Evolutionary conservation across 2,113 vertebrate genomes (phyloP).

Genomic region (Clarias batrachus): DNA sequence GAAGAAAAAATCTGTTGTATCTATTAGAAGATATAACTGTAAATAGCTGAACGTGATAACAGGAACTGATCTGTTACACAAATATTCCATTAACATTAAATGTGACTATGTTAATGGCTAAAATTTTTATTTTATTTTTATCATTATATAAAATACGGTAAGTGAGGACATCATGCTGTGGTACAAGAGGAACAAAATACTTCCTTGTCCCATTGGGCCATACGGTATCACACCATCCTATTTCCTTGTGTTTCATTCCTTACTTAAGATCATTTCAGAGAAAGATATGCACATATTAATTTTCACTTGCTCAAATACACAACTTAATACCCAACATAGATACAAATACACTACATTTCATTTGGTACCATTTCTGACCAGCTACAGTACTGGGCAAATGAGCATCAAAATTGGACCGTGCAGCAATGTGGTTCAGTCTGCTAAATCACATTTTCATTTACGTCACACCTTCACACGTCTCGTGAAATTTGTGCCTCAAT

Average conservation of each 20-base stretch:
- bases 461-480: too few species aligned
- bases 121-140: too few species aligned
- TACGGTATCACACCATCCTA: not conserved
- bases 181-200: not conserved
- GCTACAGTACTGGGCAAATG: not conserved
- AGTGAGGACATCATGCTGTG: not conserved
- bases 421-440: too few species aligned
- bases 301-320: not conserved
- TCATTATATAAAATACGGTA: not conserved
- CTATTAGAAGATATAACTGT: not conserved
- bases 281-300: not conserved
- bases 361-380: not conserved
- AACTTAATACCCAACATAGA: not conserved
- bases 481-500: too few species aligned
- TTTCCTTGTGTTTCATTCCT: not conserved
- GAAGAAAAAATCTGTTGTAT: not conserved
- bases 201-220: not conserved
- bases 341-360: not conserved
- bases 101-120: not conserved
- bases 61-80: not conserved
- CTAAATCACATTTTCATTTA: too few species aligned
- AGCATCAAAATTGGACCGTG: too few species aligned
- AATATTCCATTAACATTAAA: not conserved
- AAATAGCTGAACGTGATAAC: not conserved
- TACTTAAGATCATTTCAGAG: not conserved